These are phyloP conservation scores for Hucho hucho DNA, from an alignment of 2,113 vertebrate species.

Conservation along the genomic window DNA sequence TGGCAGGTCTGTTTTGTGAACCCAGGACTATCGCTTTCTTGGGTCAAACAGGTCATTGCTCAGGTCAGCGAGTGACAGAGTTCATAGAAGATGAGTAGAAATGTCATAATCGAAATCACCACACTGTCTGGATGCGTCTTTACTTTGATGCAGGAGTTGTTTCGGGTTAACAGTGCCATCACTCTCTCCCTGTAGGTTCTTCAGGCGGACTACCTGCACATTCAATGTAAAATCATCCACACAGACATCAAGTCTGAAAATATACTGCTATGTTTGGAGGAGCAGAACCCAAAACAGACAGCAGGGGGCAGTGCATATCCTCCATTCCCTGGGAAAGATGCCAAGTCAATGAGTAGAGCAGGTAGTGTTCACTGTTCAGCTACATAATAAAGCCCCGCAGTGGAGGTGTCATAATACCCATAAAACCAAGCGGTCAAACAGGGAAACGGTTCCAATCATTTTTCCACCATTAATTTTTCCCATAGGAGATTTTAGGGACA, in stretches of 20 bases:
- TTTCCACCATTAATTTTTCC: too few species aligned
- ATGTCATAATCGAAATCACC: not conserved
- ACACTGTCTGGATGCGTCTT: not conserved
- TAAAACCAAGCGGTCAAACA: too few species aligned
- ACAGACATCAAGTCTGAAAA: slow-evolving; percentile 86
- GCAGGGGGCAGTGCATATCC: slow-evolving; percentile 32
- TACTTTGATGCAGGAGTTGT: not conserved
- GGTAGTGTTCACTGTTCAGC: not conserved
- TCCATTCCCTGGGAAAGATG: slow-evolving; percentile 13
- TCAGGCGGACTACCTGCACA: slow-evolving; percentile 81
- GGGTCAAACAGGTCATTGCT: slow-evolving; percentile 76
- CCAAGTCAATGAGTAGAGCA: slow-evolving; percentile 30
- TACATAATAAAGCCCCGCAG: too few species aligned
- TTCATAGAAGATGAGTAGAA: not conserved
- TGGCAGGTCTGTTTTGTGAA: slow-evolving; percentile 70
- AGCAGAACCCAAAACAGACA: slow-evolving; percentile 58
- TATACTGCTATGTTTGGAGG: slow-evolving; percentile 66
- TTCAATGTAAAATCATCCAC: slow-evolving; percentile 82
- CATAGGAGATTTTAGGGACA: too few species aligned
- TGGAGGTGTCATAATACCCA: too few species aligned
- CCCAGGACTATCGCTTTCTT: slow-evolving; percentile 72
- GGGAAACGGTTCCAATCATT: too few species aligned
- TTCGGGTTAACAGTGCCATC: not conserved
- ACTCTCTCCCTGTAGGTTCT: slow-evolving; percentile 71
- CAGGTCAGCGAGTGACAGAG: slow-evolving; percentile 69